Conservation (phyloP, 2,888 invertebrate species). For the Busseola fusca region DNA sequence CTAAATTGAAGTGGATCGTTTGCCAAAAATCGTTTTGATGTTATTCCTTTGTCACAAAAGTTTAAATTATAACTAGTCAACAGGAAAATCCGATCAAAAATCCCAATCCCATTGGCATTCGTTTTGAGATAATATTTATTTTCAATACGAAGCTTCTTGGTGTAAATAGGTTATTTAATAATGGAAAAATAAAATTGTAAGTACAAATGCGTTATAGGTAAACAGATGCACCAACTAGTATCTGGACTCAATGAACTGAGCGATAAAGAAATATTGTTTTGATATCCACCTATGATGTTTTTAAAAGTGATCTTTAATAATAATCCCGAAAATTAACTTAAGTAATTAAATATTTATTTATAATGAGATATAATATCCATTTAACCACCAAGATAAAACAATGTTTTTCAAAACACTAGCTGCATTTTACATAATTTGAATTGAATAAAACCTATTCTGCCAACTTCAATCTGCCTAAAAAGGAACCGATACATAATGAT, state of each 20-base stretch:
- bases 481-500: conserved; percentile 17
- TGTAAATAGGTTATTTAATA: conserved; percentile 3
- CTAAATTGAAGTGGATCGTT: conserved; percentile 71
- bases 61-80: conserved; percentile 48
- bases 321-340: not conserved
- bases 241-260: not conserved
- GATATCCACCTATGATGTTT: not conserved
- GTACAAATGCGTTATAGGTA: not conserved
- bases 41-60: conserved; percentile 19
- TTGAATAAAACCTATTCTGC: not conserved
- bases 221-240: not conserved
- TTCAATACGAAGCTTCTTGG: conserved; percentile 19
- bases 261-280: not conserved
- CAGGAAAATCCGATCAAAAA: conserved; percentile 18
- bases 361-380: conserved; percentile 6
- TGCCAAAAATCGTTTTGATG: conserved; percentile 9
- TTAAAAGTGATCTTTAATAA: not conserved
- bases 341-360: conserved; percentile 8
- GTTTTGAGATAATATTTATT: conserved; percentile 43
- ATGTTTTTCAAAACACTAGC: conserved; percentile 8
- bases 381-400: conserved; percentile 16
- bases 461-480: conserved; percentile 5
- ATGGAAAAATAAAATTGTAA: not conserved
- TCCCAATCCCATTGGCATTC: not conserved
- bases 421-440: not conserved